These are phyloP conservation scores for Microplitis demolitor DNA, from an alignment of 1,140 invertebrate genomes.

Conservation along the genomic window DNA sequence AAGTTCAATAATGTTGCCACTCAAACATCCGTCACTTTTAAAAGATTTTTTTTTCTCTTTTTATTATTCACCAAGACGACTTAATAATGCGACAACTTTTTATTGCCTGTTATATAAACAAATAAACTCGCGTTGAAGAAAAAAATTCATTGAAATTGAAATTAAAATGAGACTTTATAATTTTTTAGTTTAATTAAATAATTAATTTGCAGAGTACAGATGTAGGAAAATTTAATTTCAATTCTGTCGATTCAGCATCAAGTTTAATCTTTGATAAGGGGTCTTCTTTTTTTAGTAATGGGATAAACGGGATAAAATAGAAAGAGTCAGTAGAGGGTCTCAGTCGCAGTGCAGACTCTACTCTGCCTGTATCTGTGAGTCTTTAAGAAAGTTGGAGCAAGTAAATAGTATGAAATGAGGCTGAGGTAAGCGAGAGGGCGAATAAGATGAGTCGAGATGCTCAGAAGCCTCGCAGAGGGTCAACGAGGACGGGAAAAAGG, in stretches of 20 bases:
- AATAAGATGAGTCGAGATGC: background rate
- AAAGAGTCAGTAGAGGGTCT: conserved; percentile 15
- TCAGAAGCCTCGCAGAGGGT: background rate
- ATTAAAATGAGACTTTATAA: no score
- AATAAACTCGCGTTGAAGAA: no score
- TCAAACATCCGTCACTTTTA: no score
- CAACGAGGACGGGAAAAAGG: conserved; percentile 46
- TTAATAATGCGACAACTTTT: no score
- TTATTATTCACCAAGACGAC: no score
- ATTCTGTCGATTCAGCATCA: conserved; percentile 67
- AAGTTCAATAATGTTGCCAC: no score
- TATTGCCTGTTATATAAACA: no score
- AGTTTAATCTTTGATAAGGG: conserved; percentile 68
- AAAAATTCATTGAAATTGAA: no score
- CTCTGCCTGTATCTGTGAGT: background rate
- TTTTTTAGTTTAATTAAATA: background rate
- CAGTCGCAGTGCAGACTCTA: background rate
- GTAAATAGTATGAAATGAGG: background rate
- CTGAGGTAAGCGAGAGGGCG: background rate
- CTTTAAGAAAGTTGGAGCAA: background rate
- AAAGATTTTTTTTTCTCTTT: no score
- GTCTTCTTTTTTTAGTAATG: conserved; percentile 62
- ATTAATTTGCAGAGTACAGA: background rate
- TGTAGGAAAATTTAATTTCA: conserved; percentile 65
- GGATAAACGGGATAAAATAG: conserved; percentile 38